Conservation (phyloP, 2,888 invertebrate genomes). For the Dynastes hyllus region DNA sequence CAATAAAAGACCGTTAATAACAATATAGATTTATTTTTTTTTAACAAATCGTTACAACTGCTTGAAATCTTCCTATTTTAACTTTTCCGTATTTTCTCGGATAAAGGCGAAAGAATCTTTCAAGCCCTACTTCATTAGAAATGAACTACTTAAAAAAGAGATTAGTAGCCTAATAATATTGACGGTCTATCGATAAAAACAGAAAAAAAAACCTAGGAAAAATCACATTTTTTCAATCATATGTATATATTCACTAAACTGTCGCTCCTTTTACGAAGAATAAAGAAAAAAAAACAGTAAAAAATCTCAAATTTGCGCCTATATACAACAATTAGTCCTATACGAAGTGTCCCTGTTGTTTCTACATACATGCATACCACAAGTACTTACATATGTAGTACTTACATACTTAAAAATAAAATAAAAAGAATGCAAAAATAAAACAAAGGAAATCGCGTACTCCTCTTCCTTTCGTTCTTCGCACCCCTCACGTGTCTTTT, state of each 20-base stretch:
- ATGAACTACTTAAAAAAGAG: slow-evolving; percentile 25
- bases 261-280: slow-evolving; percentile 2
- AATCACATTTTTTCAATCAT: slow-evolving; percentile 25
- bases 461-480: slow-evolving; percentile 25
- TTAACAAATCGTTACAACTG: slow-evolving; percentile 40
- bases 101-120: slow-evolving; percentile 26
- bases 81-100: slow-evolving; percentile 14
- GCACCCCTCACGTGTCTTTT: slow-evolving; percentile 1
- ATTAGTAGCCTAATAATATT: slow-evolving; percentile 27
- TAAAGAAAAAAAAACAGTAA: slow-evolving; percentile 9
- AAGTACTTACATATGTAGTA: slow-evolving; percentile 8
- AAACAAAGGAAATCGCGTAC: slow-evolving; percentile 1
- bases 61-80: slow-evolving; percentile 6
- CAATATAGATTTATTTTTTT: slow-evolving; percentile 45
- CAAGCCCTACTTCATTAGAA: slow-evolving; percentile 32
- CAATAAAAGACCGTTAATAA: slow-evolving; percentile 42
- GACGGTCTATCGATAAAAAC: slow-evolving; percentile 24
- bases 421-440: slow-evolving; percentile 4
- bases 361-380: slow-evolving; percentile 30
- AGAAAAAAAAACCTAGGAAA: not conserved
- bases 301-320: slow-evolving; percentile 29
- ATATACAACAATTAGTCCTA: slow-evolving; percentile 37
- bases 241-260: slow-evolving; percentile 18
- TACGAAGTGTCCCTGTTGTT: slow-evolving; percentile 33
- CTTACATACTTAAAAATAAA: slow-evolving; percentile 19